A percentile compares a stretch with the other conserved stretches of the same genome.
Conservation (phyloP, 2,797 vertebrate species). For the Coracias cyanogaster region DNA sequence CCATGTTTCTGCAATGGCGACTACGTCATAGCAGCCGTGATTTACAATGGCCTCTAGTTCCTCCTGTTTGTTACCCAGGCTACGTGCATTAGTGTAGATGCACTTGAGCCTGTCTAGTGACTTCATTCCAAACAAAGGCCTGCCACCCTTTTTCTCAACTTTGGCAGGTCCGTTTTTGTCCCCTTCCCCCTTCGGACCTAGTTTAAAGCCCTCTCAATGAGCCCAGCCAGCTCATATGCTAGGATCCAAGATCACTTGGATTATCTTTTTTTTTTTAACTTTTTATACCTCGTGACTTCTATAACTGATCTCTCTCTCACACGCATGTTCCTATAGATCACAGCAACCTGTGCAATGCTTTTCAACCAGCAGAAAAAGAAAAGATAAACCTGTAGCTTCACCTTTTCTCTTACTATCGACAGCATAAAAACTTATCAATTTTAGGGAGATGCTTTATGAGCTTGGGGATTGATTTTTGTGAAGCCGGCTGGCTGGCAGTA, state of each 20-base stretch:
- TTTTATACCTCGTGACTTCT: not conserved
- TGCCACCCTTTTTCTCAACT: too few relatives aligned
- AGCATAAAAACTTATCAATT: not conserved
- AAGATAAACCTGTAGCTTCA: constrained; percentile 7
- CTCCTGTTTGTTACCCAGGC: too few relatives aligned
- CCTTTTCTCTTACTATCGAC: not conserved
- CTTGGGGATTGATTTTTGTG: constrained; percentile 30
- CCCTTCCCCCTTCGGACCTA: too few relatives aligned
- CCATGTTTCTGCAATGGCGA: too few relatives aligned
- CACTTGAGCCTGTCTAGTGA: too few relatives aligned
- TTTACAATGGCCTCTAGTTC: too few relatives aligned
- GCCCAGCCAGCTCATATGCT: too few relatives aligned
- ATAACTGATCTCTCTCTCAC: not conserved
- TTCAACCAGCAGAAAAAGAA: not conserved
- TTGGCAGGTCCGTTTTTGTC: too few relatives aligned
- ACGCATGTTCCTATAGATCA: not conserved
- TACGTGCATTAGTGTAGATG: too few relatives aligned
- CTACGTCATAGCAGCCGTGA: too few relatives aligned
- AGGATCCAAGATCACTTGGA: not conserved
- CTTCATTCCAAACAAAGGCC: too few relatives aligned
- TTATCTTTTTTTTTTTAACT: not conserved
- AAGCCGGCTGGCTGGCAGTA: not conserved
- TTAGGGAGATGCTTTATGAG: constrained; percentile 15
- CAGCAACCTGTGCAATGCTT: not conserved
- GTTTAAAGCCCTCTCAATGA: too few relatives aligned